These are phyloP conservation scores for Perca flavescens DNA, from an alignment of 2,113 vertebrate species.

Conservation along the genomic window DNA sequence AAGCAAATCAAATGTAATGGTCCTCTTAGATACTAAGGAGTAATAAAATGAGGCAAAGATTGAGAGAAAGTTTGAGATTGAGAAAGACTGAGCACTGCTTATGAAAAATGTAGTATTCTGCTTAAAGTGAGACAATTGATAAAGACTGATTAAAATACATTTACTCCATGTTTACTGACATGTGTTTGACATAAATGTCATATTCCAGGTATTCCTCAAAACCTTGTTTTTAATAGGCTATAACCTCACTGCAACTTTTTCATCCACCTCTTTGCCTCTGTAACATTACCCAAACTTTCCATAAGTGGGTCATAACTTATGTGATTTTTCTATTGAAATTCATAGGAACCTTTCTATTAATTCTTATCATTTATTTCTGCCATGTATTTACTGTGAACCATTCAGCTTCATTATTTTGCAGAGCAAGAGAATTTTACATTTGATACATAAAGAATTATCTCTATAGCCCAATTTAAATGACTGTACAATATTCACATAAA, in stretches of 20 bases:
- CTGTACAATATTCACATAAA: no score
- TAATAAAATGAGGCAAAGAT: slow-evolving; percentile 9
- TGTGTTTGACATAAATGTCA: no score
- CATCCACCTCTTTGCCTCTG: neutral
- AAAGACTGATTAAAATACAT: neutral
- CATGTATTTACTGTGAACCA: no score
- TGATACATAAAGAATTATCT: no score
- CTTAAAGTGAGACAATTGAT: neutral
- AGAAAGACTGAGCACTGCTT: slow-evolving; percentile 1
- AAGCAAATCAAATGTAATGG: slow-evolving; percentile 58
- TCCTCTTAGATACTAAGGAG: neutral
- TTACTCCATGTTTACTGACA: neutral
- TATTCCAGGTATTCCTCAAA: no score
- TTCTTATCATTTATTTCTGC: no score
- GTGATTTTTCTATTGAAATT: neutral
- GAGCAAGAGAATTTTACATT: no score
- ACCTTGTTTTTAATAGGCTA: no score
- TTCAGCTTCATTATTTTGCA: no score
- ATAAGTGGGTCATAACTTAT: neutral
- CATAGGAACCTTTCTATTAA: neutral
- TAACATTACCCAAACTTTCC: neutral
- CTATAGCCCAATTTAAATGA: no score
- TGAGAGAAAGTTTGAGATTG: no score
- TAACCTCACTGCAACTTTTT: neutral
- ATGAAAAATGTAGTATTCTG: slow-evolving; percentile 16